phyloP scores from a whole-genome alignment of 2,113 vertebrate genomes.

The Ranitomeya variabilis region DNA sequence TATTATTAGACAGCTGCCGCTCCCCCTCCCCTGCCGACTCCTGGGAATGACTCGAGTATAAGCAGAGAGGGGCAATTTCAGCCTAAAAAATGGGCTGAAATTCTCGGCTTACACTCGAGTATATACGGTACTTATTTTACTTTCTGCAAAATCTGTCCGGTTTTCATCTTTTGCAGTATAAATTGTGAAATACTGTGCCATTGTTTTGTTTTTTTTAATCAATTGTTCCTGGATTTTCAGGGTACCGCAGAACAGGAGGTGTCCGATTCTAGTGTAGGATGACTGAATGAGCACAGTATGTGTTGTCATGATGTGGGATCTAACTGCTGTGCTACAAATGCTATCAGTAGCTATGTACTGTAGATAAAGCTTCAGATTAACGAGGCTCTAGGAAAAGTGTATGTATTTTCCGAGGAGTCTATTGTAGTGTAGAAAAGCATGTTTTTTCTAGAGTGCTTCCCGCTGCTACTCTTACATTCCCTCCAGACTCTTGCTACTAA shows the following conservation, averaged over 20 bases:
- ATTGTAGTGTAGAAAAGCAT: not conserved
- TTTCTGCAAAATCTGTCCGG: not conserved
- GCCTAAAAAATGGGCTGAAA: too few species aligned
- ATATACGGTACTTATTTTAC: not conserved
- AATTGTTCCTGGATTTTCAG: not conserved
- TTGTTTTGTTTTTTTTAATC: not conserved
- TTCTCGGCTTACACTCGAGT: too few species aligned
- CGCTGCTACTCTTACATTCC: not conserved
- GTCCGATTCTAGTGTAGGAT: not conserved
- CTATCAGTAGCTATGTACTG: not conserved
- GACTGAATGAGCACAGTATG: constrained; percentile 8
- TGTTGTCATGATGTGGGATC: not conserved
- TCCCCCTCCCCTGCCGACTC: too few species aligned
- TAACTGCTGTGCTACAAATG: not conserved
- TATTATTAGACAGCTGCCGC: too few species aligned
- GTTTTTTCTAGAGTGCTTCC: not conserved
- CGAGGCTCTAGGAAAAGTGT: not conserved
- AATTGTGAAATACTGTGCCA: not conserved
- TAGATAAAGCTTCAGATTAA: not conserved
- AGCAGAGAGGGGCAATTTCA: too few species aligned
- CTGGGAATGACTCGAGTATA: too few species aligned
- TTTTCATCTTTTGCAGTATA: not conserved
- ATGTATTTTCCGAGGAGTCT: not conserved
- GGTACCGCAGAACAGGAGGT: not conserved
- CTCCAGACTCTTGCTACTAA: not conserved